Evolutionary conservation across 2,888 invertebrate genomes (phyloP), one percentile per base, ranked within the genome.

Genomic region (Pelosia muscerda): DNA sequence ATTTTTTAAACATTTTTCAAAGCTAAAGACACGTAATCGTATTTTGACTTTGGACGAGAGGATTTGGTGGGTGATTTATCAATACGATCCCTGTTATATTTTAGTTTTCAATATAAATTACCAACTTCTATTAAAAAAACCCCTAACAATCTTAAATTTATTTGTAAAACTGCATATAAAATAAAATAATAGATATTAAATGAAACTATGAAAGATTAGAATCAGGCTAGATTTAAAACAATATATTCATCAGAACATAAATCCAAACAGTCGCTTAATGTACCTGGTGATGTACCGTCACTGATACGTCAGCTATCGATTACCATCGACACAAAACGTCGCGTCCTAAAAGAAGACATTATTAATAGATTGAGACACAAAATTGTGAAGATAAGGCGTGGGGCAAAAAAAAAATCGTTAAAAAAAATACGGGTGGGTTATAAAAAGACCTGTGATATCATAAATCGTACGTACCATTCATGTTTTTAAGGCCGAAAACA

Each of bases 361-460:
- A 93, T 93, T 93, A 94, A 93, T 94, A 92, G 93, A 94, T 94
- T 92, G 91, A 94, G 93, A 93, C 92, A 93, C 92, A 92, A 92
- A 93, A 90, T 92, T 90, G 90, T 85, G 80, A 80, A 90, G 93
- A 93, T 92, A 93, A 92, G 86, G 84, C 83, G 74, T 72, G 76
- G 83, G 80, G 73, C 75, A 72, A 71, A 81, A 81, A 86, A 88
- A 90, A 89, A 83, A 81, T 25, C 81, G 26, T 42, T 63, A 68
- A 78, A 84, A 90, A 85, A 90, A 91, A 89, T 88, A 88, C 80
- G 86, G 88, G 88, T 86, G 87, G 85, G 88, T 89, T 90, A 90
- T 90, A 93, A 92, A 92, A 90, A 93, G 92, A 92, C 89, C 89
- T 92, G 90, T 91, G 92, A 93, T 92, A 91, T 89, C 93, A 93